Conservation (phyloP, 2,888 invertebrate species). For the Meiosimyza decipiens region DNA sequence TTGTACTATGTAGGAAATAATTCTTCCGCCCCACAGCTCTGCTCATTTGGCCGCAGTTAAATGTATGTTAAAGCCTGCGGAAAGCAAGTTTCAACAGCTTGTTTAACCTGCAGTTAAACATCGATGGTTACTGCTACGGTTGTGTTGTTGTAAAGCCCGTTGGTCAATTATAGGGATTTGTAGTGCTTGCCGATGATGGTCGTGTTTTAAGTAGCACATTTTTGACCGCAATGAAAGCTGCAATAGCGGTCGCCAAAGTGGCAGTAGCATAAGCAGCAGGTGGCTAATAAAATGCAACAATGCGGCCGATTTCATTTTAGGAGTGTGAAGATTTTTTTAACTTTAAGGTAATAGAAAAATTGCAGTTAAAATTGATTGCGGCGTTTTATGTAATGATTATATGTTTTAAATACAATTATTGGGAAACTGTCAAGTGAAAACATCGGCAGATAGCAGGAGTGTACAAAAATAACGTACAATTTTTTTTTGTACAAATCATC, state of each 20-base stretch:
- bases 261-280: conserved; percentile 26
- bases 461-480: no score
- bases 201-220: background rate
- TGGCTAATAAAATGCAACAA: conserved; percentile 30
- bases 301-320: background rate
- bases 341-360: no score
- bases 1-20: background rate
- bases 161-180: conserved; percentile 29
- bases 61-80: conserved; percentile 38
- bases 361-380: no score
- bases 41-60: background rate
- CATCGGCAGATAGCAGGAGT: no score
- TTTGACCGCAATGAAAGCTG: background rate
- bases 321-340: background rate
- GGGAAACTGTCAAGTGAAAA: no score
- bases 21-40: background rate
- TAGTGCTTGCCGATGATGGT: background rate
- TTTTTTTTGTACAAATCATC: no score
- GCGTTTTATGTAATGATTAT: no score
- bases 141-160: conserved; percentile 21
- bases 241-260: no score
- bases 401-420: no score
- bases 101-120: conserved; percentile 54
- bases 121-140: conserved; percentile 33
- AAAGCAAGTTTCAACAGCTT: conserved; percentile 41